Conservation (phyloP, 2,888 invertebrate genomes). For the Nymphalis urticae region DNA sequence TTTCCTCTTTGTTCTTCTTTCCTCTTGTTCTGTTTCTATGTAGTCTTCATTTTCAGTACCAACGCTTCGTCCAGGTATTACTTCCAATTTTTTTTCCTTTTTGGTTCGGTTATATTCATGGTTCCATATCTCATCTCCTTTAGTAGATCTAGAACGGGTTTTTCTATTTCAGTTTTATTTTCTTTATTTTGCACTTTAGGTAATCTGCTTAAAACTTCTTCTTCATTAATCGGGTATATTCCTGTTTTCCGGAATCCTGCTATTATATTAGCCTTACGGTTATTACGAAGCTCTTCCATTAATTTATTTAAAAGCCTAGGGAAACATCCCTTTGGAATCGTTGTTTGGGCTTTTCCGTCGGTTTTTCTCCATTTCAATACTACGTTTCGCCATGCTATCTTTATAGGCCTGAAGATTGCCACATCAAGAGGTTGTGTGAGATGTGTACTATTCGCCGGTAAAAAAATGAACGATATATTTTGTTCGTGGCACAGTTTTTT, state of each 20-base stretch:
- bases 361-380: conserved; percentile 36
- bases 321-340: conserved; percentile 21
- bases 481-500: conserved; percentile 41
- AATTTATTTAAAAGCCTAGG: conserved; percentile 17
- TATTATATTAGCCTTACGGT: neutral
- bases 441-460: conserved; percentile 42
- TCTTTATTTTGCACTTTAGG: neutral
- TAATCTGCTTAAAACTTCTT: conserved; percentile 18
- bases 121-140: conserved; percentile 13
- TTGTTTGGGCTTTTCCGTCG: conserved; percentile 10
- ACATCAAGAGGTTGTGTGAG: conserved; percentile 42
- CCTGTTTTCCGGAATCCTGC: conserved; percentile 18
- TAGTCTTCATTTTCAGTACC: conserved; percentile 9
- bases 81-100: conserved; percentile 10
- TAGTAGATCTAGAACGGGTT: conserved; percentile 3
- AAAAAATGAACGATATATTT: conserved; percentile 44
- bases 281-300: neutral
- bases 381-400: conserved; percentile 43
- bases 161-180: conserved; percentile 7
- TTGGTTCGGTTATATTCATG: conserved; percentile 5
- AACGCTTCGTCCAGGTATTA: conserved; percentile 10
- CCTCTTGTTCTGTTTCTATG: conserved; percentile 2
- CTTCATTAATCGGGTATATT: conserved; percentile 6
- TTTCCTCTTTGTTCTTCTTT: neutral
- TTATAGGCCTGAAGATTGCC: conserved; percentile 43